phyloP scores from a whole-genome alignment of 2,113 vertebrate genomes.

The Cercocebus atys region DNA sequence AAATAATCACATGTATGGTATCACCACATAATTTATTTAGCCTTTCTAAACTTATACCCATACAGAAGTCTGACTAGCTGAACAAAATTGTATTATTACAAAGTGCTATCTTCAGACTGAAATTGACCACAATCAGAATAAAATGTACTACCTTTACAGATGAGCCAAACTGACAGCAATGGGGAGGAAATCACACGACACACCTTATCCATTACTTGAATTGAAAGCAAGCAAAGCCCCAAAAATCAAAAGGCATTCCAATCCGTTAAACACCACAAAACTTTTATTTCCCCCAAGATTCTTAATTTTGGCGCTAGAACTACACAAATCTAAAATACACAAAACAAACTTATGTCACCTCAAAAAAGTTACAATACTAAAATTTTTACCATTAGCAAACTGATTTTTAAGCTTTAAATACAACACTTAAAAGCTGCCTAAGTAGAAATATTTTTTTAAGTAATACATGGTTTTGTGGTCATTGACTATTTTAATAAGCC shows the following conservation, averaged over 20 bases:
- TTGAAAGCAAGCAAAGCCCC: neutral
- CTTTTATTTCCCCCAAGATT: neutral
- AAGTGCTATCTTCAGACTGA: neutral
- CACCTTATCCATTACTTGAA: neutral
- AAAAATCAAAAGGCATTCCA: neutral
- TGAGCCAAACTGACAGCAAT: neutral
- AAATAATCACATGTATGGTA: neutral
- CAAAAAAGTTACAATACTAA: neutral
- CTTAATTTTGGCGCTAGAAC: neutral
- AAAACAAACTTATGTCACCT: neutral
- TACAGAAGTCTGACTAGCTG: neutral
- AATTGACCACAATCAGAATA: neutral
- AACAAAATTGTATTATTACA: neutral
- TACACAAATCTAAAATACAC: slow-evolving; percentile 9
- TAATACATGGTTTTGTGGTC: neutral
- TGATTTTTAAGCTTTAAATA: neutral
- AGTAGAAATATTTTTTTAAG: neutral
- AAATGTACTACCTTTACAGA: slow-evolving; percentile 13
- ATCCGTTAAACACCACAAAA: neutral
- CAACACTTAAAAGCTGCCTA: neutral
- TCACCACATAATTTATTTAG: neutral
- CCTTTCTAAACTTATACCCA: slow-evolving; percentile 7
- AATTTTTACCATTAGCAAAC: neutral
- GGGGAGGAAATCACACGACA: neutral
- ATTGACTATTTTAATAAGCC: neutral